phyloP scores from a whole-genome alignment of 2,888 invertebrate genomes.

The Pyrochroa serraticornis region DNA sequence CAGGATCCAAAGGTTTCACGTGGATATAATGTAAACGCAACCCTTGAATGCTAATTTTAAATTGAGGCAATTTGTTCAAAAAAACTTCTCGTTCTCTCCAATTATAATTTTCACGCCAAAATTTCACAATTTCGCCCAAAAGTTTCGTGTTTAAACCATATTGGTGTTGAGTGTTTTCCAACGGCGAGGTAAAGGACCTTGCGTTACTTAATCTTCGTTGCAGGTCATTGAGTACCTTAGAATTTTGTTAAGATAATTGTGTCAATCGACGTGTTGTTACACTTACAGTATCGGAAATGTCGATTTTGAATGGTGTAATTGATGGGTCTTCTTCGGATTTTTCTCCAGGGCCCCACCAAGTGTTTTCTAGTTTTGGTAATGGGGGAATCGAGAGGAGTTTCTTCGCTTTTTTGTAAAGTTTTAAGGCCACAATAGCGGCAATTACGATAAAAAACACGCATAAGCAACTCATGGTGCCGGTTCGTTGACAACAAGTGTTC shows the following conservation, averaged over 20 bases:
- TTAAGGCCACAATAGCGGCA: conserved; percentile 2
- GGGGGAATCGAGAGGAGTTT: conserved; percentile 34
- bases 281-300: conserved; percentile 66
- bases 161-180: conserved; percentile 71
- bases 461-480: conserved; percentile 8
- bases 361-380: conserved; percentile 49
- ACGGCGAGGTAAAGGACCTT: conserved; percentile 54
- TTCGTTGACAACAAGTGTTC: no score
- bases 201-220: conserved; percentile 61
- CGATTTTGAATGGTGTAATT: conserved; percentile 66
- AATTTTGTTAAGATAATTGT: conserved; percentile 40
- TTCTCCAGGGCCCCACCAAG: conserved; percentile 67
- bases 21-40: conserved; percentile 70
- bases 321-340: conserved; percentile 60
- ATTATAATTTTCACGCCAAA: conserved; percentile 75
- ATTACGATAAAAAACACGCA: conserved; percentile 5
- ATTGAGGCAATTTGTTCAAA: conserved; percentile 71
- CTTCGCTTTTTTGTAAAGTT: conserved; percentile 5
- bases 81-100: conserved; percentile 67
- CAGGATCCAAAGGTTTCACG: conserved; percentile 55
- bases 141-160: conserved; percentile 80
- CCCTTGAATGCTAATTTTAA: conserved; percentile 72
- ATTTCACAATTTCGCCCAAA: conserved; percentile 68
- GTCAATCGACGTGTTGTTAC: no score
- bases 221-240: conserved; percentile 63